These are phyloP conservation scores for Colaptes auratus DNA, from an alignment of 2,113 vertebrate species.

Conservation along the genomic window DNA sequence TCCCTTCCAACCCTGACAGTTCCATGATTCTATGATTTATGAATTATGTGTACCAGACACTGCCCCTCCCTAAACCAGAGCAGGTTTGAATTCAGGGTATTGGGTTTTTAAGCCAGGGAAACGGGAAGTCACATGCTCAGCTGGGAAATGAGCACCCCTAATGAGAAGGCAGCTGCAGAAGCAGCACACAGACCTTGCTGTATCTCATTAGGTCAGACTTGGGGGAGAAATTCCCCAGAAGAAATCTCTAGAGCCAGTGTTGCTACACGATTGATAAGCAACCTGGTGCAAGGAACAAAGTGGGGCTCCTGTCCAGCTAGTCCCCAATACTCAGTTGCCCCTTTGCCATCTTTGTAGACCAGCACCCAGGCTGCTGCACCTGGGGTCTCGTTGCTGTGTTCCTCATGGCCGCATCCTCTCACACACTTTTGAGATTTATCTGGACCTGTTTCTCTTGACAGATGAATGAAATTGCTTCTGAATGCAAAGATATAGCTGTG, in stretches of 20 bases:
- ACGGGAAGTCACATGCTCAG: not conserved
- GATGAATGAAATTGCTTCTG: not conserved
- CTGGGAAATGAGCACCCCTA: not conserved
- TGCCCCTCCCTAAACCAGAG: not conserved
- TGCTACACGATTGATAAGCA: not conserved
- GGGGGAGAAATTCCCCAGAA: not conserved
- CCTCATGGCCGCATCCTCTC: not conserved
- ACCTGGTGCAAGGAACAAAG: not conserved
- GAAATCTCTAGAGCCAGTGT: not conserved
- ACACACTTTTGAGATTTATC: not conserved
- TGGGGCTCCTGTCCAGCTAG: not conserved
- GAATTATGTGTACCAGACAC: not conserved
- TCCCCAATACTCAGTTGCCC: not conserved
- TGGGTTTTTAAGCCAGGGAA: not conserved
- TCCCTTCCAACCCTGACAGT: too few species aligned
- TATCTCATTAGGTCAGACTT: not conserved
- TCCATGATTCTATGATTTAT: not conserved
- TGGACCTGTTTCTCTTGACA: not conserved
- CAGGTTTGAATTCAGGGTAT: not conserved
- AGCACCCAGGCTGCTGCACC: not conserved
- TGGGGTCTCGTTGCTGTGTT: not conserved
- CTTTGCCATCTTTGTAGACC: not conserved
- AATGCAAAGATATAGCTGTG: not conserved
- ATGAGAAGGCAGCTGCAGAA: not conserved
- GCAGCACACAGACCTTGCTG: fast-evolving